Conservation (phyloP, 1,140 invertebrate genomes). For the Nylanderia fulva region DNA sequence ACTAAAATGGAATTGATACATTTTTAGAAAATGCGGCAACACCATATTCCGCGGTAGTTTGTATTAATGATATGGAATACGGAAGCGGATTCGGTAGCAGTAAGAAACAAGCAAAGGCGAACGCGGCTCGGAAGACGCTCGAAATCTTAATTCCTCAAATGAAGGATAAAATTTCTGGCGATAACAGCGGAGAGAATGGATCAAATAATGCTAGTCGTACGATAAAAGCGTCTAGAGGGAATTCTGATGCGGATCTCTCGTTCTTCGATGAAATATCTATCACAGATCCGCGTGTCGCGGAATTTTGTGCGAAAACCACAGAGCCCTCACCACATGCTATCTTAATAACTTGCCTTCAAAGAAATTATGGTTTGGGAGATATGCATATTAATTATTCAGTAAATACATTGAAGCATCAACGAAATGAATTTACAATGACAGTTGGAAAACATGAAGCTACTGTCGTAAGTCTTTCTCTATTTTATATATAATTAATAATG, state of each 20-base stretch:
- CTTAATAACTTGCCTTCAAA: constrained; percentile 95
- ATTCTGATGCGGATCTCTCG: constrained; percentile 86
- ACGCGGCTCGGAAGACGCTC: constrained; percentile 95
- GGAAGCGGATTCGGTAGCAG: constrained; percentile 96
- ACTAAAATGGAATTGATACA: neutral
- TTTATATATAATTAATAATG: neutral
- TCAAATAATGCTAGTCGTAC: constrained; percentile 82
- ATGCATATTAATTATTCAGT: constrained; percentile 95
- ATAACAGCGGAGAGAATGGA: constrained; percentile 86
- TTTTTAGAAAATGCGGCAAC: constrained; percentile 94
- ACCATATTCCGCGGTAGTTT: constrained; percentile 97
- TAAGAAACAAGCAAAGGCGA: constrained; percentile 97
- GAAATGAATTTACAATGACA: constrained; percentile 97
- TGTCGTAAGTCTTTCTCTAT: constrained; percentile 85
- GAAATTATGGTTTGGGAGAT: constrained; percentile 96
- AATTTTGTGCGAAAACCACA: constrained; percentile 97
- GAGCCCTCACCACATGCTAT: constrained; percentile 98
- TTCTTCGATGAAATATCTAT: constrained; percentile 98
- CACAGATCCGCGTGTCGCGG: constrained; percentile 96
- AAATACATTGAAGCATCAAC: constrained; percentile 95
- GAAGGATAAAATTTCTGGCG: constrained; percentile 90
- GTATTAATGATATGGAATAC: constrained; percentile 96
- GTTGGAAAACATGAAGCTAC: constrained; percentile 96
- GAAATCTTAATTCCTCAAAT: constrained; percentile 98
- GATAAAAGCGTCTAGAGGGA: constrained; percentile 83